These are phyloP conservation scores for Schizopygopsis malacanthus DNA, from an alignment of 2,797 vertebrate genomes.

Conservation along the genomic window DNA sequence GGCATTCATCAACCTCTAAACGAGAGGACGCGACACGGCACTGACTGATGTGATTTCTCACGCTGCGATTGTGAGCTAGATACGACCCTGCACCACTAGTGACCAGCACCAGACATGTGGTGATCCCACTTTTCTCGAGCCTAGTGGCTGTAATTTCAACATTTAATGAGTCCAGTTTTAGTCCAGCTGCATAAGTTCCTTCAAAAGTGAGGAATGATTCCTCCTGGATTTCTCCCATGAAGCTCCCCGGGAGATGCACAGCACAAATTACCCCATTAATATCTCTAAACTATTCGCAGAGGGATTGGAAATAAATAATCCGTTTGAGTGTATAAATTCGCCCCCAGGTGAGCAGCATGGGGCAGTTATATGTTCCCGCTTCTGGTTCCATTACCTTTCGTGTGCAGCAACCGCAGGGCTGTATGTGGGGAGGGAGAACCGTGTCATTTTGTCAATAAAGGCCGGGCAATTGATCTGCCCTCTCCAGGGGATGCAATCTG, in stretches of 20 bases:
- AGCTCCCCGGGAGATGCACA: slow-evolving; percentile 74
- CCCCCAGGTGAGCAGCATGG: slow-evolving; percentile 55
- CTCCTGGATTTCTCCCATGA: slow-evolving; percentile 72
- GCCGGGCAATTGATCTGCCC: slow-evolving; percentile 38
- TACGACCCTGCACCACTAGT: slow-evolving; percentile 50
- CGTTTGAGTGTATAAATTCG: slow-evolving; percentile 61
- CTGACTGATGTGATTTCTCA: slow-evolving; percentile 76
- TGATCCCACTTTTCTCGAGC: not conserved
- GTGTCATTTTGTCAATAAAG: slow-evolving; percentile 58
- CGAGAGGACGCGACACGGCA: slow-evolving; percentile 68
- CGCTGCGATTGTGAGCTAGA: slow-evolving; percentile 73
- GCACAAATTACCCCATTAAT: slow-evolving; percentile 88
- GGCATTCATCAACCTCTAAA: slow-evolving; percentile 83
- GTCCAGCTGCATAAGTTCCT: slow-evolving; percentile 75
- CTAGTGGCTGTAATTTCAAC: slow-evolving; percentile 34
- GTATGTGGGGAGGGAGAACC: slow-evolving; percentile 30
- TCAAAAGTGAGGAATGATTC: slow-evolving; percentile 75
- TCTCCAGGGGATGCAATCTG: slow-evolving; percentile 20
- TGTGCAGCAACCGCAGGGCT: slow-evolving; percentile 49
- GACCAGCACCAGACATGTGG: slow-evolving; percentile 60
- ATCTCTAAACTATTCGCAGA: slow-evolving; percentile 77
- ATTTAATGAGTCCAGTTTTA: slow-evolving; percentile 60
- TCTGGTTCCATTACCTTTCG: slow-evolving; percentile 53
- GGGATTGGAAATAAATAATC: slow-evolving; percentile 54
- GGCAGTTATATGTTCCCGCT: slow-evolving; percentile 33